phyloP scores from a whole-genome alignment of 2,888 invertebrate species.

The Phengaris alcon region DNA sequence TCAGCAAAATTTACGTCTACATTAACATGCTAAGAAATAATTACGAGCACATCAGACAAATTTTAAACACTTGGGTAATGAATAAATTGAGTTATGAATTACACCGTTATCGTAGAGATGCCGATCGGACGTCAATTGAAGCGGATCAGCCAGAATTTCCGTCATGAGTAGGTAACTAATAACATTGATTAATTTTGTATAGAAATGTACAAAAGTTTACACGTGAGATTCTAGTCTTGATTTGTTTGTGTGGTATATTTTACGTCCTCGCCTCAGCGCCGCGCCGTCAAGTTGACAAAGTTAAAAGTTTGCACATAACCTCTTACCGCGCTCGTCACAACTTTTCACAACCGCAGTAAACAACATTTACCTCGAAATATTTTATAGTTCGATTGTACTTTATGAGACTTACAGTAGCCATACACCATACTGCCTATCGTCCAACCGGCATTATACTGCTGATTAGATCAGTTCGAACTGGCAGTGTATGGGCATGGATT shows the following conservation, averaged over 20 bases:
- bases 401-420: background rate
- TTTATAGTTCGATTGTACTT: background rate
- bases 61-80: too few relatives aligned
- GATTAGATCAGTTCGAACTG: too few relatives aligned
- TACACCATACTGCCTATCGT: too few relatives aligned
- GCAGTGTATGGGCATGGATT: background rate
- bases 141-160: too few relatives aligned
- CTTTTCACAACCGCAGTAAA: background rate
- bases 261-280: background rate
- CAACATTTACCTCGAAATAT: background rate
- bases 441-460: too few relatives aligned
- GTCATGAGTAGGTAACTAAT: too few relatives aligned
- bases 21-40: background rate
- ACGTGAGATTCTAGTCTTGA: too few relatives aligned
- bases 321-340: background rate
- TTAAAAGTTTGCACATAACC: background rate
- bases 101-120: too few relatives aligned
- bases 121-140: too few relatives aligned
- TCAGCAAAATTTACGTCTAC: background rate
- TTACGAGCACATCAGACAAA: background rate
- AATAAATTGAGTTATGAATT: too few relatives aligned
- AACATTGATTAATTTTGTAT: too few relatives aligned
- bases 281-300: slow-evolving; percentile 4
- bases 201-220: too few relatives aligned
- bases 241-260: background rate